Evolutionary conservation across 2,797 vertebrate genomes (phyloP).

Genomic region (Chaetophractus vellerosus): DNA sequence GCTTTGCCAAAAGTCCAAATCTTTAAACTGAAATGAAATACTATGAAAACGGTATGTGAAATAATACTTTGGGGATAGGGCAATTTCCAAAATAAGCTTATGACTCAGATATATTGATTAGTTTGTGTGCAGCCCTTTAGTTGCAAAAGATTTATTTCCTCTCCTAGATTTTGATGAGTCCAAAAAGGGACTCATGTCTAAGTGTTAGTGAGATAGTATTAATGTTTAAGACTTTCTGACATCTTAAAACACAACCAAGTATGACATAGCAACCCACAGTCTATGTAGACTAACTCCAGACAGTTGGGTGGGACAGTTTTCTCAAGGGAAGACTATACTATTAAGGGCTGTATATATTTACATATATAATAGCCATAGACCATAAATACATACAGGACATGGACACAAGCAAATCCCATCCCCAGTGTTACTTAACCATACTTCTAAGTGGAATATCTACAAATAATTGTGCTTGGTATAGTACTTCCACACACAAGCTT

Average conservation of each 20-base stretch:
- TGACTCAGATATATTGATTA: background rate
- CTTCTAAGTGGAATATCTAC: conserved; percentile 15
- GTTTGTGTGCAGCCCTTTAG: background rate
- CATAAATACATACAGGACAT: background rate
- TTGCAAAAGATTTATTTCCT: conserved; percentile 15
- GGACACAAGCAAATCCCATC: background rate
- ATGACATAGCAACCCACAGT: background rate
- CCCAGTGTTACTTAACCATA: conserved; percentile 1
- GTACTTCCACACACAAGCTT: conserved; percentile 13
- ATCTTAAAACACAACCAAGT: conserved; percentile 49
- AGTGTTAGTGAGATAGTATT: background rate
- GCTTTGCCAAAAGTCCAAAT: no score
- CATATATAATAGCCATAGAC: background rate
- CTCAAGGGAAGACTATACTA: background rate
- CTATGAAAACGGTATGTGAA: background rate
- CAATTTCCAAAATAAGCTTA: conserved; percentile 17
- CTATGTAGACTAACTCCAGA: background rate
- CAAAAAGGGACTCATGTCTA: background rate
- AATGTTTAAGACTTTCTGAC: background rate
- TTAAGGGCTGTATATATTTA: conserved; percentile 2
- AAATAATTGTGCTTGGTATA: background rate
- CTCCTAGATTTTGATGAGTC: conserved; percentile 53
- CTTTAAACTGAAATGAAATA: background rate
- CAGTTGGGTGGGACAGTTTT: conserved; percentile 31
- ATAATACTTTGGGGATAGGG: background rate